A percentile compares a stretch with the other conserved stretches of the same genome.
phyloP scores from a whole-genome alignment of 2,797 vertebrate genomes.

The Menidia menidia region DNA sequence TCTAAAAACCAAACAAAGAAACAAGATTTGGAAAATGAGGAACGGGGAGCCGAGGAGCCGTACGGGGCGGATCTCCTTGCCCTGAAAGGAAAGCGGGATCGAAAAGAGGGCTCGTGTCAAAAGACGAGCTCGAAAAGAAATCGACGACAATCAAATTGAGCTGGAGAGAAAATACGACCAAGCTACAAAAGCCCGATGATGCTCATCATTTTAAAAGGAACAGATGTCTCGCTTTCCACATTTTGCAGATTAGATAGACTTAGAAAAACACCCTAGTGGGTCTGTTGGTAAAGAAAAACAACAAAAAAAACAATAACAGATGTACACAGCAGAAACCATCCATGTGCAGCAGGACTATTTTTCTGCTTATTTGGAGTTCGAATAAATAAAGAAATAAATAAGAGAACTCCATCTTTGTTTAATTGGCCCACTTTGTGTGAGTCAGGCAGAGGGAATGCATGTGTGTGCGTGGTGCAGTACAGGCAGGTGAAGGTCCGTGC shows the following conservation, averaged over 20 bases:
- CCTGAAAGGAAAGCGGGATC: too few species aligned
- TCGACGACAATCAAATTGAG: too few species aligned
- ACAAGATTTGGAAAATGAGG: not conserved
- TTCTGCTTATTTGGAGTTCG: constrained; percentile 54
- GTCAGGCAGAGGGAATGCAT: constrained; percentile 32
- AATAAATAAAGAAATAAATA: constrained; percentile 34
- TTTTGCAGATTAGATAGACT: constrained; percentile 41
- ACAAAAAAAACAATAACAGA: constrained; percentile 13
- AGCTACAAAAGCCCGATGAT: not conserved
- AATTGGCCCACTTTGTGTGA: constrained; percentile 38
- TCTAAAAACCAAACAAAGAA: not conserved
- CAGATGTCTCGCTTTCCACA: constrained; percentile 31
- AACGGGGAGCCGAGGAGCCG: not conserved
- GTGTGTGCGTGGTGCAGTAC: constrained; percentile 4
- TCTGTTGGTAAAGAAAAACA: constrained; percentile 13
- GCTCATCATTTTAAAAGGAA: not conserved
- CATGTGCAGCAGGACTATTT: constrained; percentile 40
- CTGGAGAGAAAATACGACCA: not conserved
- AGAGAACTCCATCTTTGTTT: constrained; percentile 59
- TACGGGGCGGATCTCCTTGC: not conserved
- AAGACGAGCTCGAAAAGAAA: too few species aligned
- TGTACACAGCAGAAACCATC: constrained; percentile 31
- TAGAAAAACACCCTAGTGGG: constrained; percentile 21
- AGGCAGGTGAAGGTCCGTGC: constrained; percentile 12
- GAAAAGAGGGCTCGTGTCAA: too few species aligned